Conservation (phyloP, 2,113 vertebrate genomes). For the Prionailurus viverrinus region DNA sequence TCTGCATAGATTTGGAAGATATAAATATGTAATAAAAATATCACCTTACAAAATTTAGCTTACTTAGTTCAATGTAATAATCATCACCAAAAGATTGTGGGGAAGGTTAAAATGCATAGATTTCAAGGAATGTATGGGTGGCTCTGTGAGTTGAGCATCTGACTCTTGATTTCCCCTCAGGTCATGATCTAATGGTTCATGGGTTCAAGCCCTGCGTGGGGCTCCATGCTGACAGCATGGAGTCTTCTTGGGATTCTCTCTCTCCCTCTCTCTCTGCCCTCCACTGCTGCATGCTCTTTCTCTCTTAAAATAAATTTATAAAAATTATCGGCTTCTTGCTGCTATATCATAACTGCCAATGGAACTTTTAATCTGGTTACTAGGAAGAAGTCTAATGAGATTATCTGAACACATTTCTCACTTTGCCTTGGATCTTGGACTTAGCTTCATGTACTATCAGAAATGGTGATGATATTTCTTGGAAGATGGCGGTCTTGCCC, state of each 20-base stretch:
- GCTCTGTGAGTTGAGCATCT: no score
- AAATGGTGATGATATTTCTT: not conserved
- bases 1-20: not conserved
- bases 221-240: no score
- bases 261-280: no score
- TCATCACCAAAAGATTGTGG: not conserved
- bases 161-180: no score
- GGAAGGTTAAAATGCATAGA: not conserved
- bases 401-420: not conserved
- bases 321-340: not conserved
- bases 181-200: no score
- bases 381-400: not conserved
- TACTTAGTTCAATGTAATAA: not conserved
- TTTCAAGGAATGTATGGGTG: not conserved
- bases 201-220: no score
- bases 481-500: fast-evolving
- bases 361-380: not conserved
- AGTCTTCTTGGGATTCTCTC: no score
- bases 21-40: not conserved
- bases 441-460: not conserved
- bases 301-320: no score
- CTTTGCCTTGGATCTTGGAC: not conserved
- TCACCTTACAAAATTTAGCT: not conserved
- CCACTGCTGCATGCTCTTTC: no score
- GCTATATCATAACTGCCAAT: not conserved